These are phyloP conservation scores for Meiosimyza platycephala DNA, from an alignment of 2,888 invertebrate species.

Conservation along the genomic window DNA sequence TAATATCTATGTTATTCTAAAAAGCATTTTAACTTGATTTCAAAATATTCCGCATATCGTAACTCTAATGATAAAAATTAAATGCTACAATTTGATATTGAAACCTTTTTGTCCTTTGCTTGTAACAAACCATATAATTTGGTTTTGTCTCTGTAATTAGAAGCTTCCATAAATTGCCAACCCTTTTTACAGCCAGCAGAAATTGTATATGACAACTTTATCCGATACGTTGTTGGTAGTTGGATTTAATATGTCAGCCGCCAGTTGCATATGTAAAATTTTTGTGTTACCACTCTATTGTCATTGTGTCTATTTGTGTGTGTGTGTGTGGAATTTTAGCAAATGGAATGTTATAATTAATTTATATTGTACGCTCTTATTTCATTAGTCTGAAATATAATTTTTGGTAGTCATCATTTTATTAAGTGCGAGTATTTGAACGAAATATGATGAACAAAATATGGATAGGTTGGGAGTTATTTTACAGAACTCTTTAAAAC, in stretches of 20 bases:
- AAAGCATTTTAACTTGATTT: conserved; percentile 6
- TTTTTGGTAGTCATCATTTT: not conserved
- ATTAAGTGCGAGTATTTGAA: conserved; percentile 30
- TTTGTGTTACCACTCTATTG: conserved; percentile 2
- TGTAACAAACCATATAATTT: conserved; percentile 28
- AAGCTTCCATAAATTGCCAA: conserved; percentile 29
- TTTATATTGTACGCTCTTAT: conserved; percentile 51
- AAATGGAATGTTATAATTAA: conserved; percentile 55
- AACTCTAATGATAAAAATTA: conserved; percentile 18
- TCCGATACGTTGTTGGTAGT: not conserved
- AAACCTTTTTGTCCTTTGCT: conserved; percentile 28
- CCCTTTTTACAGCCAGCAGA: conserved; percentile 20
- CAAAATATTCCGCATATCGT: conserved; percentile 7
- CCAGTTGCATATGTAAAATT: conserved; percentile 32
- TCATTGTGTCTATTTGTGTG: not conserved
- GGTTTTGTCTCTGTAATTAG: conserved; percentile 32
- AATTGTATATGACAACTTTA: conserved; percentile 9
- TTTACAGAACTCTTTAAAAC: too few species aligned
- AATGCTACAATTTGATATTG: conserved; percentile 25
- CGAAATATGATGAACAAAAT: too few species aligned
- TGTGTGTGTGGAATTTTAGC: conserved; percentile 29
- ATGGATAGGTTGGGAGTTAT: too few species aligned
- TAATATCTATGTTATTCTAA: too few species aligned
- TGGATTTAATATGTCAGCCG: not conserved
- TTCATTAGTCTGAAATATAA: conserved; percentile 39